phyloP scores from a whole-genome alignment of 2,797 vertebrate genomes.

The Phataginus tetradactyla region DNA sequence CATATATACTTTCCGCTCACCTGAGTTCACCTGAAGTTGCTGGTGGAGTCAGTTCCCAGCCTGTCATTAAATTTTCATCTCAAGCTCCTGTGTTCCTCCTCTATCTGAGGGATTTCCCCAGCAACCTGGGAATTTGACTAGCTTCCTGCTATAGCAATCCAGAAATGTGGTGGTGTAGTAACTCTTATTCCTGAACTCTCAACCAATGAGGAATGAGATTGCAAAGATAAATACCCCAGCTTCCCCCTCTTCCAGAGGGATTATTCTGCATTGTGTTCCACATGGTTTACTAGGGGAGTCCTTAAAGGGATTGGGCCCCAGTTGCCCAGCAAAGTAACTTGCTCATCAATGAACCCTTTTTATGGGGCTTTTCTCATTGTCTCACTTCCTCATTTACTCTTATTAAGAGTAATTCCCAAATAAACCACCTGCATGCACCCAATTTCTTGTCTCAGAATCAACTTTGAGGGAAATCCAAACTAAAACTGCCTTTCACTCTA shows the following conservation, averaged over 20 bases:
- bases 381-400: not conserved
- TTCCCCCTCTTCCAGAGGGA: not conserved
- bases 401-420: constrained; percentile 29
- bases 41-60: not conserved
- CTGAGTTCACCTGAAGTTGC: not conserved
- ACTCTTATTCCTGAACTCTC: not conserved
- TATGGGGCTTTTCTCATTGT: not conserved
- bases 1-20: not conserved
- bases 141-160: not conserved
- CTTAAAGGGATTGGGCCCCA: not conserved
- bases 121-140: not conserved
- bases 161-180: not conserved
- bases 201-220: not conserved
- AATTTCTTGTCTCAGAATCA: not conserved
- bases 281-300: not conserved
- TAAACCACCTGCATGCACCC: not conserved
- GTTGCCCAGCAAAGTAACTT: not conserved
- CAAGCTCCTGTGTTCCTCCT: not conserved
- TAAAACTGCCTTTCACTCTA: constrained; percentile 11
- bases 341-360: not conserved
- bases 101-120: not conserved
- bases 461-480: not conserved
- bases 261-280: not conserved
- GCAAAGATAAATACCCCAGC: not conserved
- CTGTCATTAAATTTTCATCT: not conserved